Conservation (phyloP, 2,113 vertebrate genomes). For the Centropus bengalensis region DNA sequence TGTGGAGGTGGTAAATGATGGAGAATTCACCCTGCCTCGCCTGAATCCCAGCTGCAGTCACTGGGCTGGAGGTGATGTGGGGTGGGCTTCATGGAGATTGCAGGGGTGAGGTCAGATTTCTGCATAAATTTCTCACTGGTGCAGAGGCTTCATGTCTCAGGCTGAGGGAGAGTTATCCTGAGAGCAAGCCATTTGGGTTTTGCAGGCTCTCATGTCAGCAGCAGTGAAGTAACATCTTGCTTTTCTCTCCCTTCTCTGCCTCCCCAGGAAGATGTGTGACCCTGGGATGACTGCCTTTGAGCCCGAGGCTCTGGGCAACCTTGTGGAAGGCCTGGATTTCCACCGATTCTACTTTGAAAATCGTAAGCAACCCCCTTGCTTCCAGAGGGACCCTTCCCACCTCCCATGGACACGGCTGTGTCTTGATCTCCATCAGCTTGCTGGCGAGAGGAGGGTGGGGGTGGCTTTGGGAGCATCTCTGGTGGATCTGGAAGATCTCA, state of each 20-base stretch:
- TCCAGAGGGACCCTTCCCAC: conserved; percentile 30
- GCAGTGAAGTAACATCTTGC: neutral
- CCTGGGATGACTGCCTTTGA: conserved; percentile 97
- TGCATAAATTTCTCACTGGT: neutral
- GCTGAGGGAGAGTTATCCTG: fast-evolving
- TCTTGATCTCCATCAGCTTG: neutral
- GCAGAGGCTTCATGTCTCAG: neutral
- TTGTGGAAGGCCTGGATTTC: conserved; percentile 97
- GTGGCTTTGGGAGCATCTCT: neutral
- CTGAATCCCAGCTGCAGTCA: neutral
- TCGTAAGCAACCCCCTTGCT: conserved; percentile 79
- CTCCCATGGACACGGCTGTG: neutral
- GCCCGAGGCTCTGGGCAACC: conserved; percentile 95
- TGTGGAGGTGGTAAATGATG: neutral
- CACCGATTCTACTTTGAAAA: conserved; percentile 99
- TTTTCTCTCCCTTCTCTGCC: neutral
- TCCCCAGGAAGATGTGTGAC: conserved; percentile 95
- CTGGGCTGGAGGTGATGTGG: neutral
- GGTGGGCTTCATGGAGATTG: neutral
- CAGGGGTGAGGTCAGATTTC: neutral
- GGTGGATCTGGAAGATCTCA: neutral
- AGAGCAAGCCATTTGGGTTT: fast-evolving
- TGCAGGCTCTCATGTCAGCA: neutral
- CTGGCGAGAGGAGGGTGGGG: neutral
- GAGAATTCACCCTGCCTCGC: neutral